Percentiles rank a stretch among this genome's conserved stretches.
Evolutionary conservation across 2,113 vertebrate species (phyloP).

Genomic region (Sterna hirundo): DNA sequence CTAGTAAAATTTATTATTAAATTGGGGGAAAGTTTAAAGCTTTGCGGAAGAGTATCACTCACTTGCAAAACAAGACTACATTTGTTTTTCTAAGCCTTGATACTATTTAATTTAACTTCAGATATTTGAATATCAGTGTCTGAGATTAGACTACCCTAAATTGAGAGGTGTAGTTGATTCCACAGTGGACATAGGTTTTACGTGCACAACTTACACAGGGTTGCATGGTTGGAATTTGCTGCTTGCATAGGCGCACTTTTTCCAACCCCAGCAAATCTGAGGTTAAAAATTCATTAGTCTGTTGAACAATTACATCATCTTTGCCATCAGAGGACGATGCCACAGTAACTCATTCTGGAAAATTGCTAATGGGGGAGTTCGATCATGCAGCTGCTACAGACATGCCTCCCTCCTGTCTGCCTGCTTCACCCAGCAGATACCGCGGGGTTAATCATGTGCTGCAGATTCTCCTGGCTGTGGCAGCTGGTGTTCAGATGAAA

Average conservation of each 20-base stretch:
- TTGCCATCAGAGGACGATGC: not conserved
- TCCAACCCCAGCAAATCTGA: not conserved
- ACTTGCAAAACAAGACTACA: rapidly evolving
- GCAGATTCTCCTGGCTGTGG: not conserved
- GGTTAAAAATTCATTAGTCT: not conserved
- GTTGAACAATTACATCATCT: not conserved
- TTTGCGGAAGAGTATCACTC: not conserved
- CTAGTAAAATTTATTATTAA: not conserved
- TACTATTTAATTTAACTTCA: not conserved
- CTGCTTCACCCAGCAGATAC: not conserved
- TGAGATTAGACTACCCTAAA: not conserved
- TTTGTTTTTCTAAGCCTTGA: not conserved
- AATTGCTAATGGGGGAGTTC: not conserved
- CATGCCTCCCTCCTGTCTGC: not conserved
- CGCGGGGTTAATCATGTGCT: rapidly evolving
- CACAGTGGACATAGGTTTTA: not conserved
- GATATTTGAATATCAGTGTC: not conserved
- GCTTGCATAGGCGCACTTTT: not conserved
- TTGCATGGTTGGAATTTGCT: not conserved
- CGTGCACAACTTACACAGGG: rapidly evolving
- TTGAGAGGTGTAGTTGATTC: not conserved
- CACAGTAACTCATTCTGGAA: not conserved
- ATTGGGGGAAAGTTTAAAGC: not conserved
- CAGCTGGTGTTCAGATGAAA: not conserved
- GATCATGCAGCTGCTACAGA: not conserved